Base-by-base conservation (phyloP, 37 sponge, comb jelly and placozoan genomes). In the Ianthella basta region DNA sequence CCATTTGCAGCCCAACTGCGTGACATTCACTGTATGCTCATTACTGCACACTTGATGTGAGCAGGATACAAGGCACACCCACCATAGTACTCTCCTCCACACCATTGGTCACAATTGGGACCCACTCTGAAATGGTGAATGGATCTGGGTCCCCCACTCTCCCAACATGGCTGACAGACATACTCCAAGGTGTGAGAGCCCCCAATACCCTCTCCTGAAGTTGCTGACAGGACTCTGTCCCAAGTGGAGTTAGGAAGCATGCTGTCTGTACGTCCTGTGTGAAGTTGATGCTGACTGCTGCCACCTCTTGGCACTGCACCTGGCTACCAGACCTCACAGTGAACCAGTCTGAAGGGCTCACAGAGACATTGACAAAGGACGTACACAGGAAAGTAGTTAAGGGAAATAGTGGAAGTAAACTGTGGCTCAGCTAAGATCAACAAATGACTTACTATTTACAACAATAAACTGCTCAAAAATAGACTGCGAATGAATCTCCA, bases 311-410 rank as follows among this genome's bases (percentile, higher is more conserved):
- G 36, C 73, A 72, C 8, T 33, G 36, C 40, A n/a, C n/a, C n/a
- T 13, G 37, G 23, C 38, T 21, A 72, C 73, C 36, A 40, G 12
- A 20, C 36, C 73, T 33, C 13, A 72, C 39, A 32, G 73, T 72
- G 37, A 72, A 37, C 73, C 73, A 72, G 5, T 34, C 39, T 40
- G 19, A 13, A 37, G 73, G 40, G 41, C 30, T 32, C 30, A 72
- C 73, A 34, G 73, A 72, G 40, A 72, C 30, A 40, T 72, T 72
- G 37, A 72, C 36, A 40, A 72, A 72, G 10, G 73, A 72, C 36
- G 73, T 72, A 19, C 23, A n/a, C n/a, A n/a, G n/a, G n/a, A n/a
- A n/a, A n/a, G n/a, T n/a, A n/a, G n/a, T n/a, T n/a, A n/a, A n/a
- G n/a, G n/a, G n/a, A n/a, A n/a, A n/a, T n/a, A n/a, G n/a, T n/a